Evolutionary conservation across 2,113 vertebrate species (phyloP).

Genomic region (Ginglymostoma cirratum): DNA sequence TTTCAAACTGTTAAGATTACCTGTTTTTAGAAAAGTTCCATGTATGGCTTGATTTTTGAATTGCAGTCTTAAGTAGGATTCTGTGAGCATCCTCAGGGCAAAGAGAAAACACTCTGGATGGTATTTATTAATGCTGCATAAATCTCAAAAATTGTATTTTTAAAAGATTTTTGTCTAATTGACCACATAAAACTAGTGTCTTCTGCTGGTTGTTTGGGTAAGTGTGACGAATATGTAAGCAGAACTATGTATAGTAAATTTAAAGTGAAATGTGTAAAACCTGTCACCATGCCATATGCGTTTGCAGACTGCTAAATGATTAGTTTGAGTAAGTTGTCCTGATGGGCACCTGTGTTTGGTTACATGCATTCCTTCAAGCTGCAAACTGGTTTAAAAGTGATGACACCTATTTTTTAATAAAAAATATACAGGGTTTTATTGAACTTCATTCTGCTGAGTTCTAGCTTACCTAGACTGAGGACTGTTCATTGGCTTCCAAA

Average conservation of each 20-base stretch:
- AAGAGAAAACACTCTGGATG: background rate
- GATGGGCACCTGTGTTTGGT: background rate
- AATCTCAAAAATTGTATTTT: background rate
- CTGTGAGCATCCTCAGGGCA: background rate
- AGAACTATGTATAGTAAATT: background rate
- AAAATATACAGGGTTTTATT: background rate
- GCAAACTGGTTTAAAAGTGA: background rate
- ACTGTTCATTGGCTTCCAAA: background rate
- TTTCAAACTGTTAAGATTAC: background rate
- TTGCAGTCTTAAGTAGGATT: background rate
- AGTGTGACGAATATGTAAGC: background rate
- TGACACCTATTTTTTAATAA: background rate
- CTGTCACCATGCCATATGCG: too few species aligned
- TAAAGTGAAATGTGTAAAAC: background rate
- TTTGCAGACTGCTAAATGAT: background rate
- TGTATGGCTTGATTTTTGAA: background rate
- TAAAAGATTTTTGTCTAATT: background rate
- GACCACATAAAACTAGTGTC: background rate
- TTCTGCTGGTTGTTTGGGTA: background rate
- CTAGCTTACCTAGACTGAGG: background rate
- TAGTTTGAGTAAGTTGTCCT: background rate
- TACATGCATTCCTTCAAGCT: background rate
- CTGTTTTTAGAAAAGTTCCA: background rate
- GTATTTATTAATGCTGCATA: background rate
- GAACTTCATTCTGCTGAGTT: background rate